Evolutionary conservation across 2,888 invertebrate genomes (phyloP), one percentile per base, ranked within the genome.

Genomic region (Phyllotreta striolata): DNA sequence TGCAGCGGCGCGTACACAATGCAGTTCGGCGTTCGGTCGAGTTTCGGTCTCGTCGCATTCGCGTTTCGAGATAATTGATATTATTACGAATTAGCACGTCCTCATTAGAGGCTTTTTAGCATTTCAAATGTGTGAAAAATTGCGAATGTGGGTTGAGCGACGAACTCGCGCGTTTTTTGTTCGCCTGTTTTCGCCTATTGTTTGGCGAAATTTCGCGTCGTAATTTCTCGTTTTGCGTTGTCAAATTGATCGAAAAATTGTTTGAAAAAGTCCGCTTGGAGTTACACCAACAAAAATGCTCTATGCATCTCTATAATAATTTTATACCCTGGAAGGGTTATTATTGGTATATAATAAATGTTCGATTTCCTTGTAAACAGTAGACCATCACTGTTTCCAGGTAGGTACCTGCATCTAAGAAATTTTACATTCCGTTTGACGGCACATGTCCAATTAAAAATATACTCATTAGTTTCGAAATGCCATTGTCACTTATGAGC

Each of bases 361-460:
- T 24, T 24, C 24, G 24, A 24, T 24, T 24, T 24, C 24, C 24
- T 24, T 4, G 24, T 24, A 24, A 24, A n/a, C n/a, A n/a, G n/a
- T n/a, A n/a, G n/a, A n/a, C n/a, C n/a, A n/a, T n/a, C 24, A 24
- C 1, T 24, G 24, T 24, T 24, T 24, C 24, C 24, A 24, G 24
- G 24, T 24, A 24, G 24, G 24, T 24, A 24, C 4, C 24, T 3
- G 24, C 4, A 4, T 24, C 24, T 24, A 24, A 24, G 24, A 52
- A n/a, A 67, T 68, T 54, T 59, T 62, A 57, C 63, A 70, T 70
- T 68, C 70, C 66, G 67, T 70, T 70, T 70, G 70, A 67, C 68
- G 65, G 62, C 63, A 64, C 63, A 68, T 68, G 64, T 70, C 67
- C 70, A 70, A 70, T 70, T 70, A 70, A 70, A 58, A 70, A 70